Conservation (phyloP, 1,140 invertebrate species). For the Leptestheria dahalacensis region DNA sequence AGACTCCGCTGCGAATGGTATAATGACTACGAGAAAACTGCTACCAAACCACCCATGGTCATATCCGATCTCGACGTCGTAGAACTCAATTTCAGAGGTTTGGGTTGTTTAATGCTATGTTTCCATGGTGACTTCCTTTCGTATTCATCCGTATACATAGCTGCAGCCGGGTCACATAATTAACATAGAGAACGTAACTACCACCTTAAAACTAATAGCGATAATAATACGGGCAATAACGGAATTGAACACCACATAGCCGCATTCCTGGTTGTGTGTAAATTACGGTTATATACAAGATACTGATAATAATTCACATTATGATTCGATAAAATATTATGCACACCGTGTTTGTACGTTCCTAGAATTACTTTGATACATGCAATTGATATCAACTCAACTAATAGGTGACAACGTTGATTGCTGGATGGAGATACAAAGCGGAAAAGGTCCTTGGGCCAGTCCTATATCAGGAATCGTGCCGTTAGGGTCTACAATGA, state of each 20-base stretch:
- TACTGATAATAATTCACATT: too few relatives aligned
- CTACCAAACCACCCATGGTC: constrained; percentile 76
- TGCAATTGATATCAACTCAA: neutral
- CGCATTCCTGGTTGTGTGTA: too few relatives aligned
- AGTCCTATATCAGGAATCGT: constrained; percentile 83
- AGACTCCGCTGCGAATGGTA: constrained; percentile 86
- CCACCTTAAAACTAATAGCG: too few relatives aligned
- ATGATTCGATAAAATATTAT: too few relatives aligned
- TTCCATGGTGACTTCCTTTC: too few relatives aligned
- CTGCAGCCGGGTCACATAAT: too few relatives aligned
- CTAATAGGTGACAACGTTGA: constrained; percentile 80
- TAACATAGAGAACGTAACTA: too few relatives aligned
- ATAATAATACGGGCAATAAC: too few relatives aligned
- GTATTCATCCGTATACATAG: too few relatives aligned
- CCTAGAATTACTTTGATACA: neutral
- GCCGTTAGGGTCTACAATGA: constrained; percentile 74
- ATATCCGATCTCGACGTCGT: constrained; percentile 87
- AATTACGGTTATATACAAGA: too few relatives aligned
- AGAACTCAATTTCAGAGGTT: constrained; percentile 81
- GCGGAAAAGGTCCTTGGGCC: constrained; percentile 87
- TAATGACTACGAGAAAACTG: constrained; percentile 91
- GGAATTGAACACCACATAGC: too few relatives aligned
- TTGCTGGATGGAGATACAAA: constrained; percentile 94
- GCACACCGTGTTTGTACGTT: too few relatives aligned
- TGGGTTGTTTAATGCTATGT: constrained; percentile 16